Base-by-base conservation (phyloP, 2,888 invertebrate species). In the Phaedon cochleariae region DNA sequence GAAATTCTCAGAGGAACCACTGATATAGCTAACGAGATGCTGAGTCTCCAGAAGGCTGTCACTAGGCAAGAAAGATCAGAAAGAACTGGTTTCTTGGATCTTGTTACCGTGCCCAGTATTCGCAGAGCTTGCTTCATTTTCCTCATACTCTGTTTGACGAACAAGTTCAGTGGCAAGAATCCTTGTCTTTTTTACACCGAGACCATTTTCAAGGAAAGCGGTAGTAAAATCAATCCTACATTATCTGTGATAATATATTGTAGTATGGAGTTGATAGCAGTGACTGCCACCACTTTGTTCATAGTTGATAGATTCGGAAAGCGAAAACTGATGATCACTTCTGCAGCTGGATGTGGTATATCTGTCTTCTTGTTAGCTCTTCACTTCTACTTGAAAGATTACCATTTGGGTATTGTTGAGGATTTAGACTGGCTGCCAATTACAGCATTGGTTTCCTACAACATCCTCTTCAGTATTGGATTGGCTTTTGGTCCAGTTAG, bases 301-400 rank as follows among this genome's bases (percentile, higher is more conserved):
- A 83, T 89, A 1, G 87, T 89, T 10, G 91, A 92, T 77, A 85
- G 86, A 48, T 86, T 88, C 21, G 91, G 92, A 22, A 85, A 91
- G 66, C 87, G 89, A 64, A 86, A 87, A 10, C 84, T 92, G 7
- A 82, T 92, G 10, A 79, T 90, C 17, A 79, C 87, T 21, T 90
- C 90, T 2, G 74, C 80, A 1, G 69, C 83, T 2, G 79, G 85
- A 0, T 84, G 85, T 45, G 77, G 84, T 0, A 9, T 85, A 2
- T 79, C 84, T 0, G 80, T 86, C 1, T 74, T 80, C 6, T 73
- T 83, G 9, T 77, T 84, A 60, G 84, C 84, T 1, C 57, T 81
- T 20, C 84, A 85, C 76, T 85, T 86, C 75, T 83, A 80, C 64
- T 73, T 86, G 15, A 84, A 86, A 71, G 81, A 85, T 59, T 70